These are phyloP conservation scores for Apoda limacodes DNA, from an alignment of 2,888 invertebrate genomes.

Conservation along the genomic window DNA sequence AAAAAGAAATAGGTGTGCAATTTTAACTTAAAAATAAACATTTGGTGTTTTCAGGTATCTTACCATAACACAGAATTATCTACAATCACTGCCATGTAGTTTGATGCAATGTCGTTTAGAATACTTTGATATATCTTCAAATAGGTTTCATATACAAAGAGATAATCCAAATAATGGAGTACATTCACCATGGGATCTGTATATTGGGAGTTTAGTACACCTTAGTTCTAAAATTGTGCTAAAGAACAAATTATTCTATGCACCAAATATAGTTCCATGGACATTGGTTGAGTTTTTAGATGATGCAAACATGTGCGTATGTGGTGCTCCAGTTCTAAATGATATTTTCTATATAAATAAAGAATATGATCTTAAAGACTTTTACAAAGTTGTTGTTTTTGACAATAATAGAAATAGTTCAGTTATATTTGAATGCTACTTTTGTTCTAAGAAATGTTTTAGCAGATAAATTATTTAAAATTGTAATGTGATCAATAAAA, in stretches of 20 bases:
- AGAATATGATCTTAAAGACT: slow-evolving; percentile 43
- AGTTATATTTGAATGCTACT: slow-evolving; percentile 71
- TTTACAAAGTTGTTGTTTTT: slow-evolving; percentile 47
- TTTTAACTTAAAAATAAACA: slow-evolving; percentile 4
- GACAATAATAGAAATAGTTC: slow-evolving; percentile 36
- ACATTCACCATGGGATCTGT: slow-evolving; percentile 40
- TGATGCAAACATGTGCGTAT: slow-evolving; percentile 72
- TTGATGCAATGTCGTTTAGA: slow-evolving; percentile 64
- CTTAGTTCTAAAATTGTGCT: slow-evolving; percentile 65
- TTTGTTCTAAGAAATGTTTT: slow-evolving; percentile 69
- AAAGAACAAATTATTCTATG: slow-evolving; percentile 62
- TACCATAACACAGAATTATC: slow-evolving; percentile 64
- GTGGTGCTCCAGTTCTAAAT: slow-evolving; percentile 63
- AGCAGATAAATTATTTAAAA: slow-evolving; percentile 10
- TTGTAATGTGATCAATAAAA: no score
- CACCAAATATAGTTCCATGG: slow-evolving; percentile 66
- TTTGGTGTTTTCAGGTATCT: slow-evolving; percentile 53
- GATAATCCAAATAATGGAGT: slow-evolving; percentile 15
- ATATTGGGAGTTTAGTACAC: slow-evolving; percentile 64
- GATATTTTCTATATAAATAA: slow-evolving; percentile 32
- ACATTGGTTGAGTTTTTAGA: slow-evolving; percentile 72
- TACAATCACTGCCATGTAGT: slow-evolving; percentile 71
- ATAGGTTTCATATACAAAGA: slow-evolving; percentile 48
- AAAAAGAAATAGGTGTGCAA: no score
- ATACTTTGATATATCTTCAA: slow-evolving; percentile 69